Evolutionary conservation across 2,113 vertebrate species (phyloP), one percentile per base, ranked within the genome.

Genomic region (Glaucidium brasilianum): DNA sequence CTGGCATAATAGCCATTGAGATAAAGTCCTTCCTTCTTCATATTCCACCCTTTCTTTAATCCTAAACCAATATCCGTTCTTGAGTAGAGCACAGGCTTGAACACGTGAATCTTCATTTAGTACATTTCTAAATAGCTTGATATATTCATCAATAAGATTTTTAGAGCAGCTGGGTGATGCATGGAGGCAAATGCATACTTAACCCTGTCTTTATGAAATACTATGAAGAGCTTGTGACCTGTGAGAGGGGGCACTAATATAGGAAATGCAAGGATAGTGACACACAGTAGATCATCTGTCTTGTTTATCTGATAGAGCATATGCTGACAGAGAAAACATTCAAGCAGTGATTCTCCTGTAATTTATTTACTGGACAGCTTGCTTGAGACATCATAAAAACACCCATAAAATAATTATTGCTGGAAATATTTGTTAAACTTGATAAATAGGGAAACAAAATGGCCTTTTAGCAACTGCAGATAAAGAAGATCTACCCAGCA

Each of bases 61-160:
- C 10, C 15, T 55, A 37, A 74, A 82, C 75, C 15, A 23, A 55
- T 58, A 71, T 58, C 9, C 9, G 4, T 59, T 62, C 30, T 37
- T 67, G 34, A 63, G 15, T 39, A 78, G 5, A 85, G 0, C 10
- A 68, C 0, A 0, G 16, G 5, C 10, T 23, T 56, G 27, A 80
- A n/a, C 22, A 82, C 12, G 60, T 15, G 30, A 52, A 62, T 90
- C 50, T 91, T 85, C 53, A 41, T 69, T 90, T 83, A 56, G 6
- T 29, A 30, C 12, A 88, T 76, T 34, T 71, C 92, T 88, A 80
- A 88, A 73, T 16, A 79, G 9, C 4, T n/a, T 47, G n/a, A 63
- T 6, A 37, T 53, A 41, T 53, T 49, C 6, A 68, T 85, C 30
- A 50, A 27, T 93, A 55, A 6, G 35, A 35, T 80, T 92, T 94